phyloP scores from a whole-genome alignment of 2,113 vertebrate genomes.

The Lota lota region DNA sequence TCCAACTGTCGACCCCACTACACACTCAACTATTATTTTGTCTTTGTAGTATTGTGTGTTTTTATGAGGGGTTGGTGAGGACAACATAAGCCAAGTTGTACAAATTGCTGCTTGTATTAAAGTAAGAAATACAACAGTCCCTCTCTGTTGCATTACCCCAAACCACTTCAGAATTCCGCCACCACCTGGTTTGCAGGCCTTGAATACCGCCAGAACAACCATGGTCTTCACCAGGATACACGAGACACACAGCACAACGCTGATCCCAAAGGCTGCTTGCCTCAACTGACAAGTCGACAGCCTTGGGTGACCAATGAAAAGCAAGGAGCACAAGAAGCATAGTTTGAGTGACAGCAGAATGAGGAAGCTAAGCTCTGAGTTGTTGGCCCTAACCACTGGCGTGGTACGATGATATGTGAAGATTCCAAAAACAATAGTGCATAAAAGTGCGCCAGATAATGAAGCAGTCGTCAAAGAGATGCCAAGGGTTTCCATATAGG shows the following conservation, averaged over 20 bases:
- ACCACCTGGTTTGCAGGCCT: slow-evolving; percentile 54
- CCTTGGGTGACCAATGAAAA: slow-evolving; percentile 70
- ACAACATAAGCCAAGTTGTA: slow-evolving; percentile 51
- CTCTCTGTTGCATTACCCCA: slow-evolving; percentile 66
- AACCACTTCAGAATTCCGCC: slow-evolving; percentile 59
- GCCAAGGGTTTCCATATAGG: slow-evolving; percentile 67
- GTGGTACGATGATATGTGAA: slow-evolving; percentile 58
- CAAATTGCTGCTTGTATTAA: slow-evolving; percentile 59
- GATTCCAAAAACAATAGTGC: slow-evolving; percentile 43
- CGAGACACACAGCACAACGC: slow-evolving; percentile 71
- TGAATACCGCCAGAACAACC: slow-evolving; percentile 71
- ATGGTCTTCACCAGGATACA: slow-evolving; percentile 74
- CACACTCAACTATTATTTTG: slow-evolving; percentile 55
- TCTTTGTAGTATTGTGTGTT: slow-evolving; percentile 33
- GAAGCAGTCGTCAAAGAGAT: slow-evolving; percentile 57
- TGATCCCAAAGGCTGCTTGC: slow-evolving; percentile 73
- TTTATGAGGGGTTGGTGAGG: slow-evolving; percentile 39
- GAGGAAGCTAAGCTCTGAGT: slow-evolving; percentile 73
- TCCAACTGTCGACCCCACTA: slow-evolving; percentile 43
- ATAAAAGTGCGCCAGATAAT: slow-evolving; percentile 27
- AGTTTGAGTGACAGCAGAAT: slow-evolving; percentile 70
- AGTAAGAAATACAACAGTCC: slow-evolving; percentile 54
- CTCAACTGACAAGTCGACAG: slow-evolving; percentile 70
- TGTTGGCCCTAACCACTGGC: slow-evolving; percentile 70
- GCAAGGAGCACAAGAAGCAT: slow-evolving; percentile 73